These are phyloP conservation scores for Dolomedes plantarius DNA, from an alignment of 2,888 invertebrate genomes.

Conservation along the genomic window DNA sequence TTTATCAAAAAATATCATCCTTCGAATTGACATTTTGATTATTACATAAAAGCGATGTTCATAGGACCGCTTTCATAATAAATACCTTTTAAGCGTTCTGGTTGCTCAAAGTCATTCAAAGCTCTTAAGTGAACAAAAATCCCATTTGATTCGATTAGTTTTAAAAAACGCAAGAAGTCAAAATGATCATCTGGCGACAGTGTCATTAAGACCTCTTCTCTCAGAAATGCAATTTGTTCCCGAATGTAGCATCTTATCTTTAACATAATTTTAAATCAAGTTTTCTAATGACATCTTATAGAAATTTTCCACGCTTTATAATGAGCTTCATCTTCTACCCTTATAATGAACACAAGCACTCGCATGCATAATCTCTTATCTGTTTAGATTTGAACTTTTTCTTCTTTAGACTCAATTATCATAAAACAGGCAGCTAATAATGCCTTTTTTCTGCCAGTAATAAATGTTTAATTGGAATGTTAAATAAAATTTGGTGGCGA, in stretches of 20 bases:
- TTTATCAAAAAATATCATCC: neutral
- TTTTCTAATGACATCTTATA: constrained; percentile 70
- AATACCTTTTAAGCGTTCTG: constrained; percentile 4
- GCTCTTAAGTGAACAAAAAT: constrained; percentile 19
- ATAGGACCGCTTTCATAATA: neutral
- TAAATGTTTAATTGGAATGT: constrained; percentile 70
- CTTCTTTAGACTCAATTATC: constrained; percentile 59
- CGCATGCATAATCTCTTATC: constrained; percentile 52
- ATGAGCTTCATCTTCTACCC: constrained; percentile 50
- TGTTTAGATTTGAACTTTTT: constrained; percentile 54
- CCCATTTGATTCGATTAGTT: constrained; percentile 63
- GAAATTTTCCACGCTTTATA: constrained; percentile 49
- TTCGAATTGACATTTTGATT: constrained; percentile 7
- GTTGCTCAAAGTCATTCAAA: neutral
- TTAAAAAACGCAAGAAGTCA: constrained; percentile 45
- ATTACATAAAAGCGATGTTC: neutral
- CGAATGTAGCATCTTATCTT: constrained; percentile 63
- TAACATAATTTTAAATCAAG: constrained; percentile 71
- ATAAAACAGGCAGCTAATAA: constrained; percentile 66
- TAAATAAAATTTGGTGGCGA: constrained; percentile 58
- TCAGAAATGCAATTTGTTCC: constrained; percentile 63
- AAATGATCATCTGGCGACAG: constrained; percentile 50
- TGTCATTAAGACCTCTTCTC: constrained; percentile 59
- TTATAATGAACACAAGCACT: constrained; percentile 36
- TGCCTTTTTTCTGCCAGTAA: constrained; percentile 52